Evolutionary conservation across 2,113 vertebrate genomes (phyloP), one percentile per base, ranked within the genome.

Genomic region (Poicephalus gulielmi): DNA sequence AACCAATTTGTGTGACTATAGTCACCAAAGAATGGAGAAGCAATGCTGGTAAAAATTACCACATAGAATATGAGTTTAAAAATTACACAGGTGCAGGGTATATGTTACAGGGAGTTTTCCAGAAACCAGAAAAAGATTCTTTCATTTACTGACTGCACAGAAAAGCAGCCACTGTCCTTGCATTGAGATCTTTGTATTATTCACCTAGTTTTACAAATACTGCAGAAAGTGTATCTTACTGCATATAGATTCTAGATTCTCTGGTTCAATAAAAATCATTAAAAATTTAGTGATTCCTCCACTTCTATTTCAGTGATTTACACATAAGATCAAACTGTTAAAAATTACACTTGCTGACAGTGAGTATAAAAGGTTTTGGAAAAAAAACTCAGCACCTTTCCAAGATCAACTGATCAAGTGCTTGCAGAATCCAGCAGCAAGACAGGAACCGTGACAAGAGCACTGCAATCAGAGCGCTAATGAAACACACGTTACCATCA

Each of bases 341-440:
- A 86, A 96, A 91, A 55, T 55, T 66, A 91, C 90, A 80, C 88
- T 64, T 85, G 53, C 49, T 70, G 66, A 86, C 2, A 81, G 12
- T 7, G 55, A 63, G 18, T 52, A 20, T 17, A 46, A 82, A 78
- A 81, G 44, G 64, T 46, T 78, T 88, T 7, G 25, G 66, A 44
- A 46, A 85, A 70, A 70, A 93, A 95, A 18, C 79, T 93, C 63
- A 67, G 80, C 46, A 84, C 2, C 9, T 71, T 90, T 78, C 55
- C 64, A 63, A 76, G 53, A 89, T 66, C 53, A 83, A 75, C 46
- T 79, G 81, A 95, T 84, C 68, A 93, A 93, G 66, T 66, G 81
- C 39, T 88, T 94, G 92, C 85, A 88, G 88, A 79, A 64, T 77
- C 59, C 92, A 87, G 59, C 41, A 79, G 64, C 80, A 85, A 92